phyloP scores from a whole-genome alignment of 2,888 invertebrate species.

The Leptopilina myrica region DNA sequence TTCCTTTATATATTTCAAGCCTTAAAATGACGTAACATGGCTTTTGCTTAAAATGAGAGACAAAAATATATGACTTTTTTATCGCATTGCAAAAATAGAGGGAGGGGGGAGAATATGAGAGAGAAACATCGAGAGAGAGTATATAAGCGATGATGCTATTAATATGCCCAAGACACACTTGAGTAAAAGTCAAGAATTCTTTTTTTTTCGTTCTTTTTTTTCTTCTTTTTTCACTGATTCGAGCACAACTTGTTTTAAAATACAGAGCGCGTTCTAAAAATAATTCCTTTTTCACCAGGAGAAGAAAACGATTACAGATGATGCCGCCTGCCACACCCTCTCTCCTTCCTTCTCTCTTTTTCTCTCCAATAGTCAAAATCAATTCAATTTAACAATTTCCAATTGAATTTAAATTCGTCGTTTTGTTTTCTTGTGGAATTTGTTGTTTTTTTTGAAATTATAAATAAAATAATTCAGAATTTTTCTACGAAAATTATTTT shows the following conservation, averaged over 20 bases:
- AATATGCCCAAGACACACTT: constrained; percentile 21
- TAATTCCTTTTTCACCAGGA: background rate
- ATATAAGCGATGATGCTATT: constrained; percentile 38
- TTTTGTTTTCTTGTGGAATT: background rate
- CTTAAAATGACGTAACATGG: constrained; percentile 19
- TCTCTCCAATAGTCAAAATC: background rate
- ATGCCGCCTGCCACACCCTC: constrained; percentile 13
- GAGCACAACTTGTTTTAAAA: constrained; percentile 26
- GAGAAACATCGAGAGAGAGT: constrained; percentile 6
- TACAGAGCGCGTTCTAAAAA: constrained; percentile 23
- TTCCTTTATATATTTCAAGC: background rate
- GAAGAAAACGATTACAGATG: constrained; percentile 15
- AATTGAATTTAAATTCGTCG: background rate
- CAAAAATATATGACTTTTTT: constrained; percentile 31
- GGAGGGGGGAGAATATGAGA: too few species aligned
- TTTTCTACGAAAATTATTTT: too few species aligned
- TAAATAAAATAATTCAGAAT: too few species aligned
- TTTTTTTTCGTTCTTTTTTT: background rate
- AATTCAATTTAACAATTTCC: background rate
- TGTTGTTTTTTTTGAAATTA: too few species aligned
- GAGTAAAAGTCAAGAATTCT: constrained; percentile 23
- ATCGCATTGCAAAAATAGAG: constrained; percentile 4
- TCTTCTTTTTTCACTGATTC: background rate
- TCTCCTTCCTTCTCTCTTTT: too few species aligned
- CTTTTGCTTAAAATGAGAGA: background rate